Base-by-base conservation (phyloP, 2,113 vertebrate species). In the Fregata magnificens region DNA sequence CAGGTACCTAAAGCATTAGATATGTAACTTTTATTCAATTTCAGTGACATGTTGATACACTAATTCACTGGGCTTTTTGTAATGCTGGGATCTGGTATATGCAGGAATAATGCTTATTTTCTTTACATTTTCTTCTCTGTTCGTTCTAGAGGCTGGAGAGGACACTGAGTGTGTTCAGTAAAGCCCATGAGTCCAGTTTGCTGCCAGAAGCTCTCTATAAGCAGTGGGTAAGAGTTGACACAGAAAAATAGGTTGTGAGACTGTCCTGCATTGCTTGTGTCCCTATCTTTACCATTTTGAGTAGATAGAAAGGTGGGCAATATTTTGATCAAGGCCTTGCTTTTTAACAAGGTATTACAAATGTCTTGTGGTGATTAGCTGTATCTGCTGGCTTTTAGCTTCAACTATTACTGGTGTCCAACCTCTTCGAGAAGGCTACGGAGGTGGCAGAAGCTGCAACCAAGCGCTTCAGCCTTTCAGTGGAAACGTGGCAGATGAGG, bases 151-250 rank as follows among this genome's bases (percentile, higher is more conserved):
- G 99, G 94, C 97, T 98, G 95, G 95, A 98, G 95, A 98, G 98
- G 96, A 97, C 98, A 69, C 95, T 99, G 93, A 87, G 62, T 70
- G 98, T 98, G 31, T 98, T 99, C 88, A 97, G 83, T 93, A 98
- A 98, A 50, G 99, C 99, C 21, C 98, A 99, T 11, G 98, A 99
- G 25, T 97, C 97, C 22, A 97, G 44, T 15, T 94, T 98, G 97
- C 97, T 99, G 61, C 96, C 98, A 50, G 99, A 99, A 97, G 69
- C 86, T 63, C 98, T 98, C 72, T 99, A 99, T 86, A 99, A 98
- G 94, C 99, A 98, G 80, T 99, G 99, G 99, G 99, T 99, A 98
- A 99, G 99, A 58, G 77, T 3, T 53, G 34, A 50, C 29, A 38
- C 7, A 36, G 19, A 22, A 56, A 66, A 70, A n/a, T 1, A 71